Base-by-base conservation (phyloP, 30 jellyfish, hydroid and myxozoan species). In the Aurelia coerulea region DNA sequence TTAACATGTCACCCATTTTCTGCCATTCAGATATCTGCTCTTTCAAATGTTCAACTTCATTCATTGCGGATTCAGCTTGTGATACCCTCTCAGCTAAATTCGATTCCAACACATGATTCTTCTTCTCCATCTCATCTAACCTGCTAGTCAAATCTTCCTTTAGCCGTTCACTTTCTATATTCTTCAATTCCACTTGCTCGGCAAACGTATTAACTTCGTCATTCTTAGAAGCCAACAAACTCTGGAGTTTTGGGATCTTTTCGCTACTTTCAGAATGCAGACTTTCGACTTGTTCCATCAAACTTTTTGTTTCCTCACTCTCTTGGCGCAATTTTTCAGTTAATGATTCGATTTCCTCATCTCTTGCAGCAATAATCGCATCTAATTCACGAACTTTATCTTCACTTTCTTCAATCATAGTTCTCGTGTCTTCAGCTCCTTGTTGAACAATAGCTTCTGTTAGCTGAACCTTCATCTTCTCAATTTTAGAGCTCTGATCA, bases 91-190 rank as follows among this genome's bases (percentile, higher is more conserved):
- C 74, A n/a, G 62, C 73, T 5, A 79, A 23, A 14, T 5, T 66
- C 23, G 39, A 13, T n/a, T 65, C 59, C 52, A 65, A 63, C 15
- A 34, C 64, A 17, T 23, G 31, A 32, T 39, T 58, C 60, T 42
- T 64, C 37, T 23, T 63, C 50, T 79, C 89, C 13, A 70, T 10
- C 52, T 79, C 89, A 11, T 18, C 79, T 1, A 63, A 0, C 59
- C 62, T 52, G 14, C 34, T 17, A 3, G 59, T 46, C 72, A 79
- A 79, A 8, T 83, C 92, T 33, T 53, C 85, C 15, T 60, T 83
- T 2, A 35, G 33, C 10, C 71, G n/a, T 62, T 72, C 86, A 32
- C 15, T 11, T 39, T 83, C 80, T 14, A 14, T 50, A 13, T 19
- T 60, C 34, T 60, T 62, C 29, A 13, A 54, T 17, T 34, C 62